phyloP scores from a whole-genome alignment of 2,888 invertebrate species.

The Lutraria lutraria region DNA sequence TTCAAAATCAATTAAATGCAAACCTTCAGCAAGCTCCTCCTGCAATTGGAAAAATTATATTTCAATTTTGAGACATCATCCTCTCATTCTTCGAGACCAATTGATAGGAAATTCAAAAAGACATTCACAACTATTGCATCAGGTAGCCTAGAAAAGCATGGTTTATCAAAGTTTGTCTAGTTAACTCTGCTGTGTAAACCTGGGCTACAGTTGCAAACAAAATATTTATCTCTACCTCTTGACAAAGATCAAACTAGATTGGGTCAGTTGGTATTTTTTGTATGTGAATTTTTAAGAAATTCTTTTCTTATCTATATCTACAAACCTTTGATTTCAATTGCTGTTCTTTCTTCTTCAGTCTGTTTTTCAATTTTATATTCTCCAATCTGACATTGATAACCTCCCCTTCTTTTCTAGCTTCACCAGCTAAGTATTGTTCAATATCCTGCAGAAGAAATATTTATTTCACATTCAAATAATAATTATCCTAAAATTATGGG shows the following conservation, averaged over 20 bases:
- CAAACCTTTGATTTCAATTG: constrained; percentile 86
- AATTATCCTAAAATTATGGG: not conserved
- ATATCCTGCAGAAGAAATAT: constrained; percentile 81
- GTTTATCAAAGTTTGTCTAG: too few species aligned
- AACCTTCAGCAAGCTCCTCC: constrained; percentile 88
- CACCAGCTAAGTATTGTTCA: constrained; percentile 82
- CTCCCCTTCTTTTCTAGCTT: constrained; percentile 84
- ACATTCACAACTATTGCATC: not conserved
- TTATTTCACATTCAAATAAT: not conserved
- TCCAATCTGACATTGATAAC: constrained; percentile 85
- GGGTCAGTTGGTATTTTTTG: too few species aligned
- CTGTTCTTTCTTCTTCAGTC: constrained; percentile 86
- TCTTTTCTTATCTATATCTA: not conserved
- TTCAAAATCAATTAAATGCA: constrained; percentile 89
- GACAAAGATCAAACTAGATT: too few species aligned
- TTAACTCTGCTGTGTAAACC: too few species aligned
- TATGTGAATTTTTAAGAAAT: too few species aligned
- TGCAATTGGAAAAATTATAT: constrained; percentile 53
- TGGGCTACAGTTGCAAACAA: too few species aligned
- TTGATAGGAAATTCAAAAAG: not conserved
- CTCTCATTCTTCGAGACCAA: not conserved
- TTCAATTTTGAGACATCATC: not conserved
- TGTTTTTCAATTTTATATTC: constrained; percentile 87
- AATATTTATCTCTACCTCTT: too few species aligned
- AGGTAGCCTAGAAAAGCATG: not conserved